Base-by-base conservation (phyloP, 2,888 invertebrate genomes). In the Nematopogon swammerdamellus region DNA sequence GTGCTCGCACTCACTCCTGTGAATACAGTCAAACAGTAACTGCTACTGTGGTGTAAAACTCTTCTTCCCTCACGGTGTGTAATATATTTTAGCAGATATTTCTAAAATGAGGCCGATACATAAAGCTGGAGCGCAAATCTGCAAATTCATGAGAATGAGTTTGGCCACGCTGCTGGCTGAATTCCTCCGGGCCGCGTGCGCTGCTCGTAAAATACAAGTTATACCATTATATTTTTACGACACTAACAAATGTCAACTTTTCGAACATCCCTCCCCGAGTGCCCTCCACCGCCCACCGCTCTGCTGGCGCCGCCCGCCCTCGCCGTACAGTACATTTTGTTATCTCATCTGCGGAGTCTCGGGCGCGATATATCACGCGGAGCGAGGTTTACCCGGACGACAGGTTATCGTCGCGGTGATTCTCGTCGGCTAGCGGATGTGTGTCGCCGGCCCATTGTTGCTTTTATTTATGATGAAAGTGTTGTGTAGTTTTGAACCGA, bases 171-270 rank as follows among this genome's bases (percentile, higher is more conserved):
- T n/a, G n/a, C n/a, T 36, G 11, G 36, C 6, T 14, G 36, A 8
- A 14, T 14, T 36, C 36, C 14, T 36, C 36, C 14, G n/a, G n/a
- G n/a, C n/a, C 36, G 36, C 36, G 36, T 36, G 19, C 19, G 5
- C n/a, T 30, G 50, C 44, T 70, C 73, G 65, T 75, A 75, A 75
- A 73, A 70, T 67, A 70, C 67, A 75, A 75, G 67, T 73, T 71
- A 67, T 65, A 66, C 64, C 67, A 68, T 75, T 72, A 74, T 70
- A 70, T 72, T 74, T 75, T 76, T 73, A 75, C 68, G 71, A 70
- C 65, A 63, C 63, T 63, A 69, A 68, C 73, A 70, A 75, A 72
- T 72, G 72, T 72, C 68, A 72, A 73, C 65, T 71, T 73, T 69
- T 63, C 64, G 65, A 69, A 71, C 64, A 65, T 61, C 60, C 59